These are phyloP conservation scores for Nineta flava DNA, from an alignment of 2,888 invertebrate genomes.

Conservation along the genomic window DNA sequence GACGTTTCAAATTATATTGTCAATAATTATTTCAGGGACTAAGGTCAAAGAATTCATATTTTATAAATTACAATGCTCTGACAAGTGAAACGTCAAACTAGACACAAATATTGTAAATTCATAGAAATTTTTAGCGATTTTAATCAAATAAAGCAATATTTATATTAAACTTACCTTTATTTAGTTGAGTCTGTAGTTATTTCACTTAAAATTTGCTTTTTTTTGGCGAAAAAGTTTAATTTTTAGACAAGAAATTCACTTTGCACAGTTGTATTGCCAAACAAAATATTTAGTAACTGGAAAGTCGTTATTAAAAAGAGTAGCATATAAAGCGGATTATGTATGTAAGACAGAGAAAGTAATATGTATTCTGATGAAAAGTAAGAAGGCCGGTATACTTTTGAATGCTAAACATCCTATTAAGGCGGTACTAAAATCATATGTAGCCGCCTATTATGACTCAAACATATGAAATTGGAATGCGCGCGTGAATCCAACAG, in stretches of 20 bases:
- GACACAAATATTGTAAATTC: not conserved
- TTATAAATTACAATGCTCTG: constrained; percentile 1
- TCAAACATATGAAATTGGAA: not conserved
- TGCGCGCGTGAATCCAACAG: not conserved
- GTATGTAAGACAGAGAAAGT: not conserved
- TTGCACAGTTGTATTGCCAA: not conserved
- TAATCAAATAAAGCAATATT: not conserved
- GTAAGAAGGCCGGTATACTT: too few species aligned
- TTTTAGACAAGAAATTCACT: not conserved
- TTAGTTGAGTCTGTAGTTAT: not conserved
- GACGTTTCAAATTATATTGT: not conserved
- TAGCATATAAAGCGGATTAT: not conserved
- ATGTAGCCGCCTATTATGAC: not conserved
- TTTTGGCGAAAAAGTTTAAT: not conserved
- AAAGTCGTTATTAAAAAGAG: not conserved
- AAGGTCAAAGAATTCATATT: constrained; percentile 3
- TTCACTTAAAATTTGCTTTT: not conserved
- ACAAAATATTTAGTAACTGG: not conserved
- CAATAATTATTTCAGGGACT: not conserved
- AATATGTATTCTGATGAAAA: not conserved
- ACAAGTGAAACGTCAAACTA: constrained; percentile 1
- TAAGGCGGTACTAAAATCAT: not conserved
- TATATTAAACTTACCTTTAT: not conserved
- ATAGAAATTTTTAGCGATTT: not conserved
- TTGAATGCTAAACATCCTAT: not conserved